Percentiles rank a stretch among this genome's conserved stretches.
Conservation (phyloP, 2,888 invertebrate species). For the Lasiommata megera region DNA sequence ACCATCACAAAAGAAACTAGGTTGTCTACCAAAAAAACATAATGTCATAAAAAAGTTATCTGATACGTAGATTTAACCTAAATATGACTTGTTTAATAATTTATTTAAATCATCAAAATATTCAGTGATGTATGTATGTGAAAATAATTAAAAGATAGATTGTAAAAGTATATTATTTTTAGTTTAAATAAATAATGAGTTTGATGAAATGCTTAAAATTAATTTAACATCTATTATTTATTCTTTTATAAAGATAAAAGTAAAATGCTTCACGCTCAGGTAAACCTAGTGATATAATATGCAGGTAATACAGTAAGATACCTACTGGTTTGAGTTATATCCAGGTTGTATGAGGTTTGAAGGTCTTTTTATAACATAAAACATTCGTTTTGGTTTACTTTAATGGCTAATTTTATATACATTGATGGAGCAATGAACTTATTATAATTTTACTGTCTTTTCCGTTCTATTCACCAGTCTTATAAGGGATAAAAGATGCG, state of each 20-base stretch:
- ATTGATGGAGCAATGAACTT: not conserved
- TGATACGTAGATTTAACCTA: not conserved
- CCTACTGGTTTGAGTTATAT: not conserved
- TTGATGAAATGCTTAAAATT: not conserved
- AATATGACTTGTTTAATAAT: not conserved
- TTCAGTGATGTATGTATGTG: not conserved
- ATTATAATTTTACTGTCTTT: not conserved
- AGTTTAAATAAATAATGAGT: not conserved
- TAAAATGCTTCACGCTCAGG: not conserved
- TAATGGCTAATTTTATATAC: not conserved
- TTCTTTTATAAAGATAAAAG: not conserved
- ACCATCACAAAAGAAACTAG: conserved; percentile 26
- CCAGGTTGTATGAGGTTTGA: not conserved
- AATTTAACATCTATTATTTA: not conserved
- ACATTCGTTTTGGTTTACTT: not conserved
- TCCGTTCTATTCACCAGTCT: too few relatives aligned
- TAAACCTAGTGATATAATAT: not conserved
- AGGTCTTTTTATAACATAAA: not conserved
- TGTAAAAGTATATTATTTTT: too few relatives aligned
- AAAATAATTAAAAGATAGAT: not conserved
- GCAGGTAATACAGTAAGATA: not conserved
- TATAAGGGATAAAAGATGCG: too few relatives aligned
- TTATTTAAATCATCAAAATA: not conserved
- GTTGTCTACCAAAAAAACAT: not conserved
- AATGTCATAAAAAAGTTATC: not conserved